These are phyloP conservation scores for Heteromyza rotundicornis DNA, from an alignment of 2,888 invertebrate species.

Conservation along the genomic window DNA sequence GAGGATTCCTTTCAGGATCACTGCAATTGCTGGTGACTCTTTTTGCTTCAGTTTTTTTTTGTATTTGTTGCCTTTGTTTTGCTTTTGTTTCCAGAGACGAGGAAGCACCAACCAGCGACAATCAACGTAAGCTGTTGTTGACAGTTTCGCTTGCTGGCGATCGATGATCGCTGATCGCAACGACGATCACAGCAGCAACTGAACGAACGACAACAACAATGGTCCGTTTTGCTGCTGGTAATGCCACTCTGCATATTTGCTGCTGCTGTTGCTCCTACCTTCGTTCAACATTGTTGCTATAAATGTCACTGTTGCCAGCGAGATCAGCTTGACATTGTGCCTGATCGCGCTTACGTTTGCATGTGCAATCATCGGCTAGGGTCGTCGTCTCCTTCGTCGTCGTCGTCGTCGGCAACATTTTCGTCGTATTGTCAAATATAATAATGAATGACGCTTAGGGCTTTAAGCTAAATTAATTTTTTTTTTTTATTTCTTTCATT, in stretches of 20 bases:
- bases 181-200: conserved; percentile 17
- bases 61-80: neutral
- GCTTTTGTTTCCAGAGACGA: conserved; percentile 13
- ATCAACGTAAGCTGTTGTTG: conserved; percentile 42
- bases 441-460: conserved; percentile 33
- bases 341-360: conserved; percentile 35
- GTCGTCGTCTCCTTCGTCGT: conserved; percentile 25
- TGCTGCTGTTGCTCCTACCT: neutral
- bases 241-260: conserved; percentile 17
- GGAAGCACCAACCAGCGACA: conserved; percentile 14
- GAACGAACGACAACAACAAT: conserved; percentile 7
- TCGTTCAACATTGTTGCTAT: conserved; percentile 26
- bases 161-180: conserved; percentile 34
- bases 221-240: neutral
- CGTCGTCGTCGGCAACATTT: conserved; percentile 1
- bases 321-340: conserved; percentile 37
- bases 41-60: too few species aligned
- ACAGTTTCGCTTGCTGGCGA: conserved; percentile 51
- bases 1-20: neutral
- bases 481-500: conserved; percentile 27
- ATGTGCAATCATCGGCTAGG: conserved; percentile 5
- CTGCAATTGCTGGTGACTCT: neutral
- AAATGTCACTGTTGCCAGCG: conserved; percentile 35
- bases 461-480: conserved; percentile 32
- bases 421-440: conserved; percentile 34